Evolutionary conservation across 2,797 vertebrate genomes (phyloP).

Genomic region (Chelon auratus): DNA sequence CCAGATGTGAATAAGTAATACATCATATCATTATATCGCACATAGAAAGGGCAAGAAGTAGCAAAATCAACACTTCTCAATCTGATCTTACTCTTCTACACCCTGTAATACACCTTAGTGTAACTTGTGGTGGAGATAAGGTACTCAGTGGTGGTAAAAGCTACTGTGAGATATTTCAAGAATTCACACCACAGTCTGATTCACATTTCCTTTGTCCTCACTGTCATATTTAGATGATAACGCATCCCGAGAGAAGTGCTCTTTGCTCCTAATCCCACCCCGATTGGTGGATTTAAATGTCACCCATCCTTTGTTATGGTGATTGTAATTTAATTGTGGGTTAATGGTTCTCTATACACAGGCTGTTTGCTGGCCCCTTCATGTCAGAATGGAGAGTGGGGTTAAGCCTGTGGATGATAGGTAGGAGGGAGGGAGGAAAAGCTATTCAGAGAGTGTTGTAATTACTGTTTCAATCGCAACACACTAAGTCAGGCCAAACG

Average conservation of each 20-base stretch:
- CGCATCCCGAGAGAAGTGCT: slow-evolving; percentile 57
- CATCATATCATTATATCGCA: slow-evolving; percentile 36
- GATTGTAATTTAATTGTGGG: slow-evolving; percentile 79
- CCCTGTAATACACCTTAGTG: slow-evolving; percentile 32
- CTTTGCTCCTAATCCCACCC: slow-evolving; percentile 70
- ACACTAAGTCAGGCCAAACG: slow-evolving; percentile 62
- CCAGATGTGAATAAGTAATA: background rate
- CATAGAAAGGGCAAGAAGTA: slow-evolving; percentile 19
- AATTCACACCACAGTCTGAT: slow-evolving; percentile 37
- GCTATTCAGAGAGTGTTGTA: slow-evolving; percentile 70
- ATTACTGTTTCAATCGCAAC: slow-evolving; percentile 70
- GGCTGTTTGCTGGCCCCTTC: slow-evolving; percentile 59
- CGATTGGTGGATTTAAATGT: slow-evolving; percentile 77
- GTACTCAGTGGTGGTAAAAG: slow-evolving; percentile 16
- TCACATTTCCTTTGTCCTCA: slow-evolving; percentile 56
- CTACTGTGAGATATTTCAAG: slow-evolving; percentile 35
- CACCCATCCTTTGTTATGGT: slow-evolving; percentile 70
- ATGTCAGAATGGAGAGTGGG: slow-evolving; percentile 58
- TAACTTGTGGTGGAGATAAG: slow-evolving; percentile 36
- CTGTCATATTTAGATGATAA: slow-evolving; percentile 71
- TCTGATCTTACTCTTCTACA: slow-evolving; percentile 10
- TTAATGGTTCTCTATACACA: slow-evolving; percentile 69
- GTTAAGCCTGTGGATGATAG: slow-evolving; percentile 74
- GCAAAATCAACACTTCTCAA: slow-evolving; percentile 14
- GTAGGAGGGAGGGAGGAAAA: slow-evolving; percentile 64